Conservation (phyloP, 1,140 invertebrate species). For the Stenopsyche tienmushanensis region DNA sequence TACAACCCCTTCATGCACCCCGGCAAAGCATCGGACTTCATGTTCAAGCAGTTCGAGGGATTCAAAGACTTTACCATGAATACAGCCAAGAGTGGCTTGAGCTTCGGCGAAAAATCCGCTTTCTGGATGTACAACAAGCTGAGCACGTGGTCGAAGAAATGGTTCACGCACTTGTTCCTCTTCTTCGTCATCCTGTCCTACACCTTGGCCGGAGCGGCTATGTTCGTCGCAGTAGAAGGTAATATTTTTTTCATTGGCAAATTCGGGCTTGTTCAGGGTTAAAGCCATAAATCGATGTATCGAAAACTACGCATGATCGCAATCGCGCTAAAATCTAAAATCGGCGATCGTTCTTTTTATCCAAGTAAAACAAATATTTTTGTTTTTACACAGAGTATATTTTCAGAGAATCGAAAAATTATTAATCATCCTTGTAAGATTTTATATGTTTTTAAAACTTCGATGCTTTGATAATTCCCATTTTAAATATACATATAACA, state of each 20-base stretch:
- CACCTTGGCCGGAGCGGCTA: slow-evolving; percentile 72
- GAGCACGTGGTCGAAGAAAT: slow-evolving; percentile 72
- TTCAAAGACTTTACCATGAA: slow-evolving; percentile 74
- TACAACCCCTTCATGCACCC: slow-evolving; percentile 62
- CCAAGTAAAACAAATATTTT: no score
- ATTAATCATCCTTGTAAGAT: no score
- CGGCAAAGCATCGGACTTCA: slow-evolving; percentile 69
- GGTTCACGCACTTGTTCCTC: slow-evolving; percentile 88
- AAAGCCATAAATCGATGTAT: no score
- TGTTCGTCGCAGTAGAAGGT: slow-evolving; percentile 78
- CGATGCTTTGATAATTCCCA: no score
- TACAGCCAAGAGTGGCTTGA: slow-evolving; percentile 72
- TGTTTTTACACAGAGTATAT: no score
- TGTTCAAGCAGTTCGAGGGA: slow-evolving; percentile 73
- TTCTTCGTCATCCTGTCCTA: slow-evolving; percentile 74
- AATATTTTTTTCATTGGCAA: slow-evolving; percentile 41
- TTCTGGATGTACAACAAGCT: slow-evolving; percentile 79
- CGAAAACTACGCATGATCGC: no score
- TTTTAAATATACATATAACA: no score
- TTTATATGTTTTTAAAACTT: no score
- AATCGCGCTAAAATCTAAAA: no score
- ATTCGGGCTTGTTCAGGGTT: neutral
- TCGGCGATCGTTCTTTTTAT: no score
- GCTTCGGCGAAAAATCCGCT: slow-evolving; percentile 76
- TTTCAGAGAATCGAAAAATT: no score